Conservation (phyloP, 1,140 invertebrate genomes). For the Trachymyrmex cornetzi region DNA sequence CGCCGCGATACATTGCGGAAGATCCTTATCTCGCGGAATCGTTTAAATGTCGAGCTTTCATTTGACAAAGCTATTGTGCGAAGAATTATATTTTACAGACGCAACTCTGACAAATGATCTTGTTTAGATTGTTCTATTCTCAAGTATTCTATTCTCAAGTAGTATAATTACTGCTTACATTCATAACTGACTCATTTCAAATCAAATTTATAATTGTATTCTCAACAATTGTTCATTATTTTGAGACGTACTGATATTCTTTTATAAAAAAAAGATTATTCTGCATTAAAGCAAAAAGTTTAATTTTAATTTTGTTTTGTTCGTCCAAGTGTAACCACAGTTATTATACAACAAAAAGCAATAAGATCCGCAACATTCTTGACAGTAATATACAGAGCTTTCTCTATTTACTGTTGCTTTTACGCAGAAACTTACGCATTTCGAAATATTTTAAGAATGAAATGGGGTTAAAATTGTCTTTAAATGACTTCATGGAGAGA, state of each 20-base stretch:
- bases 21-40: slow-evolving; percentile 27
- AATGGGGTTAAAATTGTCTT: slow-evolving; percentile 43
- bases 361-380: background rate
- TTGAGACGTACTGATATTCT: background rate
- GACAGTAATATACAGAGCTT: background rate
- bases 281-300: background rate
- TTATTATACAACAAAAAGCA: background rate
- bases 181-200: background rate
- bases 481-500: slow-evolving; percentile 51
- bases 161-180: background rate
- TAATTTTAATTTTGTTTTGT: background rate
- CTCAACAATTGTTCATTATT: background rate
- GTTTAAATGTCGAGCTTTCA: slow-evolving; percentile 45
- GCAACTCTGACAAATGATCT: background rate
- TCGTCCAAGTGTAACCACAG: background rate
- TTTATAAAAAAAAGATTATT: background rate
- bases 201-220: slow-evolving; percentile 1
- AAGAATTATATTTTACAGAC: slow-evolving; percentile 25
- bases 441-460: slow-evolving; percentile 49
- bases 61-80: slow-evolving; percentile 13
- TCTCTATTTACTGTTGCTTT: slow-evolving; percentile 11
- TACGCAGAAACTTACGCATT: slow-evolving; percentile 7
- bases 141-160: background rate
- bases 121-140: background rate
- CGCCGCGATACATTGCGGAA: slow-evolving; percentile 47